Percentiles rank a stretch among this genome's conserved stretches.
These are phyloP conservation scores for Drosophila pseudotakahashii DNA, from an alignment of 2,888 invertebrate genomes.

Conservation along the genomic window DNA sequence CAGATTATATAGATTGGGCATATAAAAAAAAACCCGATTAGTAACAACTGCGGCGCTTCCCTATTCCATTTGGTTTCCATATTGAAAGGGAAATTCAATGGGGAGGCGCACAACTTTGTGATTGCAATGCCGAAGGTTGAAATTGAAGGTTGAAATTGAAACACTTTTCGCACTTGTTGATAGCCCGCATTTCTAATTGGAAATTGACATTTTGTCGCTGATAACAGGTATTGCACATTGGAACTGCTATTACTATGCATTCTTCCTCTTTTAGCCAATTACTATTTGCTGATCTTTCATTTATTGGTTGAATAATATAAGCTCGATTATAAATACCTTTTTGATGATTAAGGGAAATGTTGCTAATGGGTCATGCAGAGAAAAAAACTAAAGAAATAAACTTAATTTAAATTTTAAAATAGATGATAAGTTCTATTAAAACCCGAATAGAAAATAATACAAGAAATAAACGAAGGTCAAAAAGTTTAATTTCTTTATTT, in stretches of 20 bases:
- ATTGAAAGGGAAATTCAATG: conserved; percentile 23
- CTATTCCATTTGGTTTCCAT: background rate
- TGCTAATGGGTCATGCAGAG: background rate
- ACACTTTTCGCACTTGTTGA: conserved; percentile 13
- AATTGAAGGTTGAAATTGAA: conserved; percentile 20
- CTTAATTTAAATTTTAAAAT: too few relatives aligned
- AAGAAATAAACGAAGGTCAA: too few relatives aligned
- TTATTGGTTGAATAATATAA: background rate
- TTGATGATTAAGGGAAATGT: conserved; percentile 9
- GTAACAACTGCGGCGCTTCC: conserved; percentile 6
- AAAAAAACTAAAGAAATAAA: background rate
- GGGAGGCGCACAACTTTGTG: background rate
- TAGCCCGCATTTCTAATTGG: conserved; percentile 5
- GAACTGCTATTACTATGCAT: background rate
- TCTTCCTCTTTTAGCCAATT: background rate
- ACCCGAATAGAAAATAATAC: too few relatives aligned
- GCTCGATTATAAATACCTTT: conserved; percentile 5
- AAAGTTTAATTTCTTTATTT: background rate
- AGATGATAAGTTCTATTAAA: too few relatives aligned
- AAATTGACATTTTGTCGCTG: conserved; percentile 4
- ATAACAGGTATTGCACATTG: conserved; percentile 23
- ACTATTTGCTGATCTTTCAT: conserved; percentile 5
- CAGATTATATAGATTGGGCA: background rate
- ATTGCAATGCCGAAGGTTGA: conserved; percentile 16
- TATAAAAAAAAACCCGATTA: background rate